Percentiles rank a stretch among this genome's conserved stretches.
Evolutionary conservation across 2,113 vertebrate species (phyloP).

Genomic region (Pteruthius melanotis): DNA sequence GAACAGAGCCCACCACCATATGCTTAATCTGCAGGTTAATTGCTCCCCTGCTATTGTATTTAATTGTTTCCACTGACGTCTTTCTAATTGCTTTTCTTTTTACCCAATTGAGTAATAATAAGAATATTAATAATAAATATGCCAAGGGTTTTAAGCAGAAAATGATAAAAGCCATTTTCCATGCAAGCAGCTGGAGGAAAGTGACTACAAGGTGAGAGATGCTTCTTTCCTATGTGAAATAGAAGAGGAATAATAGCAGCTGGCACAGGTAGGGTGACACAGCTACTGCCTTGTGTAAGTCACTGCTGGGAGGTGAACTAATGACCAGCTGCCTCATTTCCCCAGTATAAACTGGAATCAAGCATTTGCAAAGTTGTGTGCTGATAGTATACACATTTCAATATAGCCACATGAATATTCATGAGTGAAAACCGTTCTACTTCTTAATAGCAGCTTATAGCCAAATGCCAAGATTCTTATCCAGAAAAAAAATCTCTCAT

Average conservation of each 20-base stretch:
- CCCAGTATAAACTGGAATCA: not conserved
- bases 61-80: not conserved
- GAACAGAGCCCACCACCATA: not conserved
- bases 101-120: not conserved
- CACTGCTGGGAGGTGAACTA: not conserved
- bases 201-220: not conserved
- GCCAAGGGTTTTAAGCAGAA: not conserved
- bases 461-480: constrained; percentile 39
- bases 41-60: not conserved
- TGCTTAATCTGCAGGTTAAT: not conserved
- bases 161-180: not conserved
- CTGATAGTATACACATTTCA: constrained; percentile 34
- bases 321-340: constrained; percentile 3
- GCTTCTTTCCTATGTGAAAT: not conserved
- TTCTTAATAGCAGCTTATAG: constrained; percentile 53
- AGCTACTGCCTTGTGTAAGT: not conserved
- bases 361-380: not conserved
- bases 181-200: not conserved
- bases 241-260: not conserved
- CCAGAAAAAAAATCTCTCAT: constrained; percentile 61
- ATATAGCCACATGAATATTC: constrained; percentile 51
- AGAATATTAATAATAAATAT: not conserved
- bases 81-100: not conserved
- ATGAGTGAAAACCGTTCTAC: constrained; percentile 14
- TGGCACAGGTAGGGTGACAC: not conserved